These are phyloP conservation scores for Pristionchus fissidentatus DNA, from an alignment of 2,888 invertebrate genomes.

Conservation along the genomic window DNA sequence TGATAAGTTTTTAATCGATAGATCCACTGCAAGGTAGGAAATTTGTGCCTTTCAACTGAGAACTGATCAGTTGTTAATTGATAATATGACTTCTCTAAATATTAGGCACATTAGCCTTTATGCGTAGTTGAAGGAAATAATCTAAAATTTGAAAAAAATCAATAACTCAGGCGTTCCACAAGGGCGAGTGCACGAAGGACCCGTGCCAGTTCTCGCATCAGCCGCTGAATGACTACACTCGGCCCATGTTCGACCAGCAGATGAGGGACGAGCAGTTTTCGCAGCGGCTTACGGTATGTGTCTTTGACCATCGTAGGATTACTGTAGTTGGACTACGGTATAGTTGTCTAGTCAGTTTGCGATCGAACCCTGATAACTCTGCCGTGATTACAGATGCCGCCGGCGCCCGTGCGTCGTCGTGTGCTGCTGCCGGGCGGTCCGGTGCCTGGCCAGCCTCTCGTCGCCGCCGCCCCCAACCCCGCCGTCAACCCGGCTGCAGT, in stretches of 20 bases:
- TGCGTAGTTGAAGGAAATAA: no score
- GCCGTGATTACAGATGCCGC: conserved; percentile 40
- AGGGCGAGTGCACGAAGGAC: conserved; percentile 69
- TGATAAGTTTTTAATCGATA: neutral
- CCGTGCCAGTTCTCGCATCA: conserved; percentile 73
- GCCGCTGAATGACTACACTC: conserved; percentile 72
- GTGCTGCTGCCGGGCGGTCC: conserved; percentile 66
- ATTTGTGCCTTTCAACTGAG: neutral
- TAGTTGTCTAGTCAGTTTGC: neutral
- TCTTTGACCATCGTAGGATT: neutral
- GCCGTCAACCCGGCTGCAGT: conserved; percentile 9
- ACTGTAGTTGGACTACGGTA: neutral
- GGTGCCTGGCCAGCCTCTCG: neutral
- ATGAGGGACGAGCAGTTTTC: conserved; percentile 53
- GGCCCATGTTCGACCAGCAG: conserved; percentile 69
- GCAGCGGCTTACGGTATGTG: conserved; percentile 4
- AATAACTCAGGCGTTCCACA: conserved; percentile 70
- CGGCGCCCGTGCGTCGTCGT: conserved; percentile 58
- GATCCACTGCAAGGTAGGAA: neutral
- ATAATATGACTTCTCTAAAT: no score
- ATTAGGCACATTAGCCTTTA: no score
- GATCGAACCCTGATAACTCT: neutral
- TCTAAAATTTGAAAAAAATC: neutral
- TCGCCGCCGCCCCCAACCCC: neutral
- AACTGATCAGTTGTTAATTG: no score